Evolutionary conservation across 2,797 vertebrate genomes (phyloP), one percentile per base, ranked within the genome.

Genomic region (Rachycentron canadum): DNA sequence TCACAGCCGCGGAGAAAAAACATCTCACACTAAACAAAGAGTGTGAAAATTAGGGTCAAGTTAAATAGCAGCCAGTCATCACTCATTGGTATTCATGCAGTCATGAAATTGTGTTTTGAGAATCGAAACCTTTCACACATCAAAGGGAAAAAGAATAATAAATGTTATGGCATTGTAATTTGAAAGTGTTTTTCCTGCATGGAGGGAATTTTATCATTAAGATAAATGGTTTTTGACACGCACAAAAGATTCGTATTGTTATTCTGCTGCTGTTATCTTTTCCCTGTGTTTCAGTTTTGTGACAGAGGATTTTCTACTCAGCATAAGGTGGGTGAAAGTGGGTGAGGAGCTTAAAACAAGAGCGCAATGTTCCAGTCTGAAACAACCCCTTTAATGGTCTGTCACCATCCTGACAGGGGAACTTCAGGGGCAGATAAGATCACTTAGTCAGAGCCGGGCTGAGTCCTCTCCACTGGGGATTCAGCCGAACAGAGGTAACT

Each of bases 381-480:
- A 61, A 76, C 32, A 43, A 49, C 12, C 59, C 4, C 28, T 69
- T 76, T 36, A 76, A 61, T 28, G 1, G 40, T 13, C 56, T 69
- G 52, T 77, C 71, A 43, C 1, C 26, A 0, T 21, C 36, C 58
- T 69, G 52, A 36, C 45, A 38, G 66, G 21, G n/a, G 28, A 57
- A 59, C 45, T 60, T 50, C 57, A 66, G 64, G 56, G 64, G 62
- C 2, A 75, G 73, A 85, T 77, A 47, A 38, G 34, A 83, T 86
- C 36, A 8, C 76, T 63, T 69, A 57, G 73, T 73, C 53, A 69
- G 40, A 71, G 58, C 45, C 1, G 8, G 13, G 25, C 53, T 19
- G 36, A 25, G 63, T 72, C 49, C 34, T 65, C 57, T 57, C 78
- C 57, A 43, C n/a, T 5, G 67, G 58, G 52, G 58, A 62, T 76